phyloP scores from a whole-genome alignment of 1,140 invertebrate species.

The Galleria mellonella region DNA sequence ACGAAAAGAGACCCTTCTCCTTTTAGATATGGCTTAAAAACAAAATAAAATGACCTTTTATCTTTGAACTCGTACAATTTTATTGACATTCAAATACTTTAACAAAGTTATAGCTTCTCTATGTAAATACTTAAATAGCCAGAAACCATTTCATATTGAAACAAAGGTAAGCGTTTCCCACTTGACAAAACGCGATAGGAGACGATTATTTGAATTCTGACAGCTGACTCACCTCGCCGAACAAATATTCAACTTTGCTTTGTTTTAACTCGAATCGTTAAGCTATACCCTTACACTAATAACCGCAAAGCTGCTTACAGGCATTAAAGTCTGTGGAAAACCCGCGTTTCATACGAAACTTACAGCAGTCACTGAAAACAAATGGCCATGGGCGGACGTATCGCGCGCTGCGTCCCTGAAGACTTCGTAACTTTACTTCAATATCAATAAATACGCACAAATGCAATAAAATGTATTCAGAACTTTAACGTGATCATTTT shows the following conservation, averaged over 20 bases:
- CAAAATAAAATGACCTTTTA: no score
- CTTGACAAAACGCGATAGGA: no score
- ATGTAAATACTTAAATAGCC: no score
- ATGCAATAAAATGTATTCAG: not conserved
- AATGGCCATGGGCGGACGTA: slow-evolving; percentile 10
- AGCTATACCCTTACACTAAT: slow-evolving; percentile 24
- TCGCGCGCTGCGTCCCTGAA: not conserved
- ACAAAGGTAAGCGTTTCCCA: no score
- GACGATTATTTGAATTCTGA: no score
- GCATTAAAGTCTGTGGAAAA: slow-evolving; percentile 20
- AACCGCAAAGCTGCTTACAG: slow-evolving; percentile 32
- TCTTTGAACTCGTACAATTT: not conserved
- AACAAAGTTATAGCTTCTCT: no score
- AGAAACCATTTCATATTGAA: no score
- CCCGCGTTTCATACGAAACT: not conserved
- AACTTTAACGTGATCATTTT: not conserved
- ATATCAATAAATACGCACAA: not conserved
- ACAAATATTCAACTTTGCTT: no score
- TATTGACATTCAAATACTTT: no score
- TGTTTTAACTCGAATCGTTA: slow-evolving; percentile 8
- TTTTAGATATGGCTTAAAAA: no score
- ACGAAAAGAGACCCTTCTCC: no score
- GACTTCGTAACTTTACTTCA: slow-evolving; percentile 3
- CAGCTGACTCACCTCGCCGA: no score
- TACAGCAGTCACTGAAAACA: slow-evolving; percentile 11